These are phyloP conservation scores for Apolygus lucorum DNA, from an alignment of 1,140 invertebrate species.

Conservation along the genomic window DNA sequence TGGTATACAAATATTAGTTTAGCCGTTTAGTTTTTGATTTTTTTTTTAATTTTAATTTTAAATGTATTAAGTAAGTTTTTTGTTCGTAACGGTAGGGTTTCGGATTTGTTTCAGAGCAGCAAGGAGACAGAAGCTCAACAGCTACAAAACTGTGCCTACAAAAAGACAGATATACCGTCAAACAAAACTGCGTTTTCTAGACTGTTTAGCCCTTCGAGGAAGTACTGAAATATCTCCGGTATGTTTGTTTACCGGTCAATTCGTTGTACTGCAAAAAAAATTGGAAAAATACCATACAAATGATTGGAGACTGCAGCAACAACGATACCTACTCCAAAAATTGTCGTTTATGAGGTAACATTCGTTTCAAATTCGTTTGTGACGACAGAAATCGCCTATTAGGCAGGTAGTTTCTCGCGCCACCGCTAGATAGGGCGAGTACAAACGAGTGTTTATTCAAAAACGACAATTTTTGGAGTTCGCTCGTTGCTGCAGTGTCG, in stretches of 20 bases:
- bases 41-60: neutral
- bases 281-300: too few relatives aligned
- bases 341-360: too few relatives aligned
- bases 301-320: too few relatives aligned
- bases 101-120: slow-evolving; percentile 26
- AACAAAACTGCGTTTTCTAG: slow-evolving; percentile 13
- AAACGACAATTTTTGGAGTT: too few relatives aligned
- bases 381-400: too few relatives aligned
- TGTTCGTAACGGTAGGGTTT: slow-evolving; percentile 7
- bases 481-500: too few relatives aligned
- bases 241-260: neutral
- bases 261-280: too few relatives aligned
- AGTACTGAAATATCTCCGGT: neutral
- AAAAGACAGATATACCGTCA: slow-evolving; percentile 23
- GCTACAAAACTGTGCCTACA: slow-evolving; percentile 28
- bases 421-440: too few relatives aligned
- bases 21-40: neutral
- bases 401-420: too few relatives aligned
- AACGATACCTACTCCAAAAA: too few relatives aligned
- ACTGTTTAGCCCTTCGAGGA: neutral
- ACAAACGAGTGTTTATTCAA: too few relatives aligned
- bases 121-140: slow-evolving; percentile 18
- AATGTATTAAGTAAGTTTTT: neutral
- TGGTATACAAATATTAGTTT: neutral
- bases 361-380: neutral